Percentiles rank a stretch among this genome's conserved stretches.
Evolutionary conservation across 2,797 vertebrate genomes (phyloP).

Genomic region (Echiichthys vipera): DNA sequence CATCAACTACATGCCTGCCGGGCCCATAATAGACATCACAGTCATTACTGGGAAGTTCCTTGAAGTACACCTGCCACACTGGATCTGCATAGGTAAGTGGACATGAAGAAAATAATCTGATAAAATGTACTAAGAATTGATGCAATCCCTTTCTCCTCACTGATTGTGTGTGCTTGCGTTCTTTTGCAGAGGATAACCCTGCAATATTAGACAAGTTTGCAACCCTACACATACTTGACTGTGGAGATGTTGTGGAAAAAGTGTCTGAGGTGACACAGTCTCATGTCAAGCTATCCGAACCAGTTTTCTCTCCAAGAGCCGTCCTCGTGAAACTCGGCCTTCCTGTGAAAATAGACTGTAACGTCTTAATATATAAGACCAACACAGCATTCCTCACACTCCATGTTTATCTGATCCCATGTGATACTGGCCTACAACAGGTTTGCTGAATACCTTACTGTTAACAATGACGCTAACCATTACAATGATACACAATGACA

Average conservation of each 20-base stretch:
- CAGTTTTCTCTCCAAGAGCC: background rate
- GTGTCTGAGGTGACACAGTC: conserved; percentile 17
- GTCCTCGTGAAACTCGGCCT: background rate
- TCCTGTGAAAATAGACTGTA: background rate
- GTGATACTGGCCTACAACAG: conserved; percentile 23
- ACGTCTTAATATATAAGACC: conserved; percentile 18
- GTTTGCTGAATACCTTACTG: background rate
- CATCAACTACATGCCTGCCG: conserved; percentile 21
- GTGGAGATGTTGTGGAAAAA: conserved; percentile 35
- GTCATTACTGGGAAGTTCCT: conserved; percentile 16
- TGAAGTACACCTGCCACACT: conserved; percentile 37
- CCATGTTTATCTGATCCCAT: conserved; percentile 33
- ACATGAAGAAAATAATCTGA: background rate
- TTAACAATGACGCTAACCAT: background rate
- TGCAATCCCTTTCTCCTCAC: background rate
- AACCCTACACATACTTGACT: conserved; percentile 38
- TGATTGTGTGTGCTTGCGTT: background rate
- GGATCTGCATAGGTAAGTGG: conserved; percentile 29
- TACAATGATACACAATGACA: background rate
- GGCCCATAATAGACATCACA: conserved; percentile 30
- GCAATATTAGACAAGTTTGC: conserved; percentile 13
- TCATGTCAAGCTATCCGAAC: conserved; percentile 29
- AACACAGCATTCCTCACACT: conserved; percentile 29
- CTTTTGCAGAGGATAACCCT: conserved; percentile 5
- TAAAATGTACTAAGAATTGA: background rate